A percentile compares a stretch with the other conserved stretches of the same genome.
Conservation (phyloP, 2,888 invertebrate genomes). For the Callosobruchus maculatus region DNA sequence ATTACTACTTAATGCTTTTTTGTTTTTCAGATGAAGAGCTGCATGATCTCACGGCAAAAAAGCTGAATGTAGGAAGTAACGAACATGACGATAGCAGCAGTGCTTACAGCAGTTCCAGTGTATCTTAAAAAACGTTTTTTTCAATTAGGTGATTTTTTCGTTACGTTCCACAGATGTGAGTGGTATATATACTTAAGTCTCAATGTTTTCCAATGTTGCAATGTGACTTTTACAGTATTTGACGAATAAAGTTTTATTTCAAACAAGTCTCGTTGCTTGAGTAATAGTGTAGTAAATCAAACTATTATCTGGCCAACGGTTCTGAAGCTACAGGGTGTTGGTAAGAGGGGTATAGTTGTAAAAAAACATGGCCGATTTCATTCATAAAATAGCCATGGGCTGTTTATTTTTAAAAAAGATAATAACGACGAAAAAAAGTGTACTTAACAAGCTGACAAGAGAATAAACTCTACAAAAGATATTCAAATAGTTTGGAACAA, state of each 20-base stretch:
- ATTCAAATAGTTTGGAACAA: too few relatives aligned
- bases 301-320: too few relatives aligned
- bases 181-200: neutral
- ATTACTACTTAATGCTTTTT: neutral
- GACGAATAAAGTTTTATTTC: neutral
- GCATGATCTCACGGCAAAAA: constrained; percentile 28
- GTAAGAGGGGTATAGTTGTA: too few relatives aligned
- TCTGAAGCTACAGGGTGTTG: too few relatives aligned
- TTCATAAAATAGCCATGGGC: too few relatives aligned
- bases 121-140: constrained; percentile 9
- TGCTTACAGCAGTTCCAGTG: constrained; percentile 41
- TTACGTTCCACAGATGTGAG: neutral
- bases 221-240: neutral
- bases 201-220: neutral
- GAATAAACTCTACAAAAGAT: too few relatives aligned
- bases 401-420: too few relatives aligned
- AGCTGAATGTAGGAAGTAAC: constrained; percentile 20
- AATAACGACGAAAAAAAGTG: too few relatives aligned
- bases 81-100: constrained; percentile 41
- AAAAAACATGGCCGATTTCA: too few relatives aligned
- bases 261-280: neutral
- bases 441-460: too few relatives aligned
- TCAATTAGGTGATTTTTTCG: neutral
- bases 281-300: too few relatives aligned
- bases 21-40: constrained; percentile 33